Evolutionary conservation across 2,888 invertebrate species (phyloP).

Genomic region (Lydus trimaculatus): DNA sequence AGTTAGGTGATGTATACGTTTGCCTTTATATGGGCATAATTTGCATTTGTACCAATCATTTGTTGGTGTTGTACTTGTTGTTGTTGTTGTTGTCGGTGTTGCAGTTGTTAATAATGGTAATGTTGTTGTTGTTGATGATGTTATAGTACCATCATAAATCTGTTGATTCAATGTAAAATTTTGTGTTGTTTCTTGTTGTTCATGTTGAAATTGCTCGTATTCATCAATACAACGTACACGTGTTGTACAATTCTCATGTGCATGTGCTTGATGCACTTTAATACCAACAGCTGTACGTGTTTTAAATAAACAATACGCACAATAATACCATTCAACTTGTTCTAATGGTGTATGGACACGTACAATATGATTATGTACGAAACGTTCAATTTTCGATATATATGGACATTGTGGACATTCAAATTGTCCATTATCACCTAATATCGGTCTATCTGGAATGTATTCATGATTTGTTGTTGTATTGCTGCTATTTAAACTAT

Average conservation of each 20-base stretch:
- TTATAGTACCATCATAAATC: background rate
- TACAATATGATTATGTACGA: background rate
- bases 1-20: background rate
- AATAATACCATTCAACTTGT: constrained; percentile 11
- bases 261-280: constrained; percentile 1
- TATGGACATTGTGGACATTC: constrained; percentile 4
- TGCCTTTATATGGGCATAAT: background rate
- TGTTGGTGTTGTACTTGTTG: background rate
- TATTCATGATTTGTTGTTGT: background rate
- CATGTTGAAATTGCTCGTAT: background rate
- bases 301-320: constrained; percentile 8
- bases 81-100: background rate
- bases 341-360: constrained; percentile 3
- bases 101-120: no score
- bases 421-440: constrained; percentile 1
- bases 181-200: background rate
- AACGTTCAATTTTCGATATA: constrained; percentile 4
- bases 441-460: background rate
- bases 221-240: constrained; percentile 4
- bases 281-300: constrained; percentile 7
- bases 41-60: constrained; percentile 4
- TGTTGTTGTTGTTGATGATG: background rate
- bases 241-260: constrained; percentile 2
- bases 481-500: background rate
- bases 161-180: background rate